These are phyloP conservation scores for Bagarius yarrelli DNA, from an alignment of 2,113 vertebrate species.

Conservation along the genomic window DNA sequence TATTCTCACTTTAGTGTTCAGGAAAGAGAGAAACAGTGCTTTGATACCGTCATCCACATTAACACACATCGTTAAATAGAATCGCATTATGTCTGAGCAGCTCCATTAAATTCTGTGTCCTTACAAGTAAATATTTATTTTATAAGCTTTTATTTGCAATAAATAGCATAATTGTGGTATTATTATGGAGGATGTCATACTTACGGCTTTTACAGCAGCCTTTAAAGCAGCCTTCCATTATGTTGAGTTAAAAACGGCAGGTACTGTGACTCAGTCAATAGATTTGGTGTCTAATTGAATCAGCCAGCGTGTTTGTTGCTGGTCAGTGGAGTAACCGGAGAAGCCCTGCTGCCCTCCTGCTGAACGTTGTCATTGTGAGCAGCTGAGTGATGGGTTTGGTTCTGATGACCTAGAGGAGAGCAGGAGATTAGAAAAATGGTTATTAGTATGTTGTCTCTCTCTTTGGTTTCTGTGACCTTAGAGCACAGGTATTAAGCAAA, in stretches of 20 bases:
- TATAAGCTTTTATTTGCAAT: conserved; percentile 7
- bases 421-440: neutral
- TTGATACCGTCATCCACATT: neutral
- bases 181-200: neutral
- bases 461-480: neutral
- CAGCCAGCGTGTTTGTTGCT: conserved; percentile 4
- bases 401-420: conserved; percentile 12
- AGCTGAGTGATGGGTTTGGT: conserved; percentile 36
- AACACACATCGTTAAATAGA: conserved; percentile 2
- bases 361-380: conserved; percentile 20
- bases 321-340: conserved; percentile 36
- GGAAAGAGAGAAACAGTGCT: neutral
- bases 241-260: conserved; percentile 23
- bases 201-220: neutral
- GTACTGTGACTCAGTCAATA: conserved; percentile 3
- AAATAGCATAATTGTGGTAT: neutral
- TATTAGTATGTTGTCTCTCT: neutral
- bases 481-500: too few relatives aligned
- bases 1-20: neutral
- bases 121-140: conserved; percentile 19
- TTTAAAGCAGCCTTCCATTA: conserved; percentile 14
- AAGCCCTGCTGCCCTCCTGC: neutral
- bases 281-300: conserved; percentile 23
- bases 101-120: neutral
- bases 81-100: neutral